Base-by-base conservation (phyloP, 2,888 invertebrate species). In the Emesis russula region DNA sequence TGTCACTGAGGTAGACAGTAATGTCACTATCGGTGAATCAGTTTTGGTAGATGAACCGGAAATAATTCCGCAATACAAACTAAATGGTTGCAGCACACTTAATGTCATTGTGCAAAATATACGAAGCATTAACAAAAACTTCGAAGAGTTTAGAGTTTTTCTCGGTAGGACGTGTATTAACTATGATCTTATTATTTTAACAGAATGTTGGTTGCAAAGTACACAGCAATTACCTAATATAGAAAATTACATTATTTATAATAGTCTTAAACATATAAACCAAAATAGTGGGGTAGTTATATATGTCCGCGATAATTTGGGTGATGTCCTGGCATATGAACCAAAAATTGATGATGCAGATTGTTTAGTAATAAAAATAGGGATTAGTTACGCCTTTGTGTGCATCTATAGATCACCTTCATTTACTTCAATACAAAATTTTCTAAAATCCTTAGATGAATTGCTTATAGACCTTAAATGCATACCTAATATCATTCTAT, bases 181-280 rank as follows among this genome's bases (percentile, higher is more conserved):
- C 0, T 38, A 63, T 36, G 87, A 91, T 73, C 11, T 91, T 0
- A 82, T 85, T 2, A 31, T 85, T 13, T 31, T 88, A 48, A 91
- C 85, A 5, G 88, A 91, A 84, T 88, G 91, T 71, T 41, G 88
- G 41, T 15, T 91, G 2, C 63, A 83, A 6, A 25, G 18, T 33
- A 9, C 77, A 44, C 79, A 81, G 70, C 83, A 78, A 3, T 6
- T 86, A 1, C 86, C 83, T 0, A n/a, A 48, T 0, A 15, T 83
- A 11, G 18, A 77, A 31, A 48, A 78, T 31, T 85, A 85, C 44
- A n/a, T 18, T 15, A 6, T 15, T 11, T 84, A 70, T 58, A 31
- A 2, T 7, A 86, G 86, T 2, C 70, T 70, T 36, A 77, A 63
- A 66, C 77, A 85, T 31, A 7, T 79, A 1, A 87, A 44, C 13